A percentile compares a stretch with the other conserved stretches of the same genome.
These are phyloP conservation scores for Oncorhynchus keta DNA, from an alignment of 2,113 vertebrate species.

Conservation along the genomic window DNA sequence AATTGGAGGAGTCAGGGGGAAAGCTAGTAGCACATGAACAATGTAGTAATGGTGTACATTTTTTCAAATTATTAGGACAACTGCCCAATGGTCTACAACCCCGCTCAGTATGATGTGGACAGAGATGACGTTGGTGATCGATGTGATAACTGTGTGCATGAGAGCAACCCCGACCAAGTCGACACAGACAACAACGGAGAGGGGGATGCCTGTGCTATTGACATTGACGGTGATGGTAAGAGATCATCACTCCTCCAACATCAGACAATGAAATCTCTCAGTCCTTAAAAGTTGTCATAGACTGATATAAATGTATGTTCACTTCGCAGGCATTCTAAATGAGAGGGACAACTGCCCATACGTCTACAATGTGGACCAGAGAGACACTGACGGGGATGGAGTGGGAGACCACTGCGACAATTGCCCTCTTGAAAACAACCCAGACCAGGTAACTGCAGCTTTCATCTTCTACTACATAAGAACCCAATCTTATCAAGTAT, in stretches of 20 bases:
- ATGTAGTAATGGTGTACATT: conserved; percentile 10
- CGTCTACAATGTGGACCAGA: conserved; percentile 96
- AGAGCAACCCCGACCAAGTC: conserved; percentile 92
- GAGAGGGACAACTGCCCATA: conserved; percentile 95
- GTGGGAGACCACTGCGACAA: conserved; percentile 99
- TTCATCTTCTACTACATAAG: conserved; percentile 15
- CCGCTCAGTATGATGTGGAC: conserved; percentile 93
- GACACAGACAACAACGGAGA: conserved; percentile 96
- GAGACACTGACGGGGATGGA: conserved; percentile 90
- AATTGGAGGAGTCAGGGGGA: conserved; percentile 29
- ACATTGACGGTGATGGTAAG: conserved; percentile 97
- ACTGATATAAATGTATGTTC: conserved; percentile 22
- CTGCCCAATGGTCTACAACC: conserved; percentile 93
- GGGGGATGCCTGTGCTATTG: conserved; percentile 92
- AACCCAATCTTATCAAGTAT: conserved; percentile 2
- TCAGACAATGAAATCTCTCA: background rate
- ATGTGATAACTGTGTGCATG: conserved; percentile 96
- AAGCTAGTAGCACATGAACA: conserved; percentile 52
- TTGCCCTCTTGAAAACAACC: conserved; percentile 95
- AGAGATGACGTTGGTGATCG: conserved; percentile 92
- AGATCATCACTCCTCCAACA: background rate
- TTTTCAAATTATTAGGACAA: conserved; percentile 83
- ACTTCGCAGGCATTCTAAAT: conserved; percentile 86
- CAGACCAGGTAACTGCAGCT: conserved; percentile 84
- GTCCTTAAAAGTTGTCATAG: background rate